Evolutionary conservation across 2,113 vertebrate genomes (phyloP), one percentile per base, ranked within the genome.

Genomic region (Pedionomus torquatus): DNA sequence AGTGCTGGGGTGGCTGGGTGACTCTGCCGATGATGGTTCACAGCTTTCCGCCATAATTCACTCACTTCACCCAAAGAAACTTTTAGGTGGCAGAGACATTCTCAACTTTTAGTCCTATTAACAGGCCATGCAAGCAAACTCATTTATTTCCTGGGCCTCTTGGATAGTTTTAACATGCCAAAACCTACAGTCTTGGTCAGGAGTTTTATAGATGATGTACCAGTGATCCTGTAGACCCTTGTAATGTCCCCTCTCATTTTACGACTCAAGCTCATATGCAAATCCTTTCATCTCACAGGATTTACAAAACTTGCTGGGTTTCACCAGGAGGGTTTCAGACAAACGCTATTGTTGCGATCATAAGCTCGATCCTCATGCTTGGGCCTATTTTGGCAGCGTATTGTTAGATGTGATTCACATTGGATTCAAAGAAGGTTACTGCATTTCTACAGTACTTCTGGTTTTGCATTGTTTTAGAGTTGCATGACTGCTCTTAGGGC

Each of bases 11-110:
- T 1, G 2, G 43, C 46, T 10, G 44, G 55, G 39, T 66, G 39
- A 37, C 46, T 79, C 44, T 49, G 23, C 65, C 55, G 61, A 8
- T 0, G 0, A 7, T 2, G 1, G 15, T 15, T 81, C 43, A 18
- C 19, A 17, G 4, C 55, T 69, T 71, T 57, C 44, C 69, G 8
- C 17, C 2, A 0, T 13, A 46, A 9, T 51, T 75, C 48, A 25
- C 33, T 60, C n/a, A 2, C 19, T 66, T 78, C 30, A 21, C 9
- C 16, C 33, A 2, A 3, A 82, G 54, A 13, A 31, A 4, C 8
- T 71, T 26, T 33, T 30, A 28, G 33, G 12, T 24, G 46, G 43
- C 57, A 23, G 43, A 70, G 31, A 12, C 25, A 13, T 51, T 87
- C 82, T 43, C 46, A 71, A 2, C 25, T 70, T 95, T 9, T n/a